phyloP scores from a whole-genome alignment of 35 echinoderm and acorn worm genomes.

The Heliocidaris erythrogramma region DNA sequence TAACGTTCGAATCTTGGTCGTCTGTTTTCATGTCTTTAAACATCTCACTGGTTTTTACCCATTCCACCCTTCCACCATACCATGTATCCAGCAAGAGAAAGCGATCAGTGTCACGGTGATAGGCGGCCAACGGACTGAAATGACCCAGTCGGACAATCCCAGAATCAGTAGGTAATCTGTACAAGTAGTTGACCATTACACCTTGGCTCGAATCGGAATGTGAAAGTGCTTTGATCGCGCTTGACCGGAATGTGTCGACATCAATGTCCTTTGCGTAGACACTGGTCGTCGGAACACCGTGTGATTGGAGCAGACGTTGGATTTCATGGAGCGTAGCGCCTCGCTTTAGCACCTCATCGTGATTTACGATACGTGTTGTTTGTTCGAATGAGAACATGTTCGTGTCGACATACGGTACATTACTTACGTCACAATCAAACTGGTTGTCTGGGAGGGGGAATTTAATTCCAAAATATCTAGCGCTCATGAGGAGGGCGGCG shows the following conservation, averaged over 20 bases:
- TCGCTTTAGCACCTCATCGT: background rate
- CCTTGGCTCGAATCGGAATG: constrained; percentile 59
- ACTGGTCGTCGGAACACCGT: background rate
- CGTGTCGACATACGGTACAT: constrained; percentile 46
- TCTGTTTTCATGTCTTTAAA: constrained; percentile 69
- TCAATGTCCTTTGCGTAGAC: constrained; percentile 40
- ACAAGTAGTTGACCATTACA: constrained; percentile 70
- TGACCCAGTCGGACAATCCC: constrained; percentile 48
- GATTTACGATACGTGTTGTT: constrained; percentile 43
- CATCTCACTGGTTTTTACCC: constrained; percentile 66
- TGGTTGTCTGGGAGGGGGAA: background rate
- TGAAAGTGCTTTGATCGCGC: constrained; percentile 44
- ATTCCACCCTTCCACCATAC: constrained; percentile 51
- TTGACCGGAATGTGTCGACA: constrained; percentile 65
- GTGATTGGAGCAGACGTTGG: background rate
- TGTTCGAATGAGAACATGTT: constrained; percentile 72
- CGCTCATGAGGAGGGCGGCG: constrained; percentile 70
- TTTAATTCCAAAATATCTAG: constrained; percentile 51
- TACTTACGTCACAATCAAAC: background rate
- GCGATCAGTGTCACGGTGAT: constrained; percentile 61
- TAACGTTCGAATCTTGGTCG: constrained; percentile 43
- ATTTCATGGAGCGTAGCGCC: constrained; percentile 8
- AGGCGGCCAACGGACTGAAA: constrained; percentile 80
- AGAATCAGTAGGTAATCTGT: constrained; percentile 26
- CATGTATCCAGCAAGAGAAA: constrained; percentile 76